Percentiles rank a stretch among this genome's conserved stretches.
Conservation (phyloP, 2,888 invertebrate genomes). For the Brachycybe producta region DNA sequence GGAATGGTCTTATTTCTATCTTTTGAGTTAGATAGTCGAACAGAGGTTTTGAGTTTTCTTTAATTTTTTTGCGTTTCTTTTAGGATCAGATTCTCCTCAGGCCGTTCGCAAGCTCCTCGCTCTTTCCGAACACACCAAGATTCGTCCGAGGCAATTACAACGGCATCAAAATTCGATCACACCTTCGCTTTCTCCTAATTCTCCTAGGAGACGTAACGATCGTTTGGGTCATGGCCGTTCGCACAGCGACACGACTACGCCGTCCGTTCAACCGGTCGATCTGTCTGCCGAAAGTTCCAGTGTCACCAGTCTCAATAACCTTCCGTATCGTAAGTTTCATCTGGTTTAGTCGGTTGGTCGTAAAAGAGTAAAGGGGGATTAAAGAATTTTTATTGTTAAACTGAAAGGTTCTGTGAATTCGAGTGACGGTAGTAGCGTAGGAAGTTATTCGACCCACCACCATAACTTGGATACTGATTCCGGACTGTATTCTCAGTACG, state of each 20-base stretch:
- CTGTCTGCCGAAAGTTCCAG: slow-evolving; percentile 89
- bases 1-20: too few species aligned
- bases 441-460: slow-evolving; percentile 28
- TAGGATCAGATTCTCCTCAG: slow-evolving; percentile 87
- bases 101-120: slow-evolving; percentile 90
- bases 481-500: slow-evolving; percentile 31
- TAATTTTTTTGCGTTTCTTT: not conserved
- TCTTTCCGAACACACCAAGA: slow-evolving; percentile 53
- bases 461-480: slow-evolving; percentile 26
- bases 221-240: slow-evolving; percentile 59
- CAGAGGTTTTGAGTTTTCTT: not conserved
- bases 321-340: slow-evolving; percentile 70
- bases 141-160: slow-evolving; percentile 73
- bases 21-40: too few species aligned
- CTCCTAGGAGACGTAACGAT: slow-evolving; percentile 33
- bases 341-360: slow-evolving; percentile 25
- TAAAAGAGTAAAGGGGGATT: not conserved
- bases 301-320: slow-evolving; percentile 79
- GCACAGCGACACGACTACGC: slow-evolving; percentile 75
- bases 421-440: slow-evolving; percentile 45
- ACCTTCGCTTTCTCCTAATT: slow-evolving; percentile 30
- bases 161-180: slow-evolving; percentile 40
- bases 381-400: slow-evolving; percentile 21
- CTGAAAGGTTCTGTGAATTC: slow-evolving; percentile 70
- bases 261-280: slow-evolving; percentile 55